phyloP scores from a whole-genome alignment of 2,113 vertebrate genomes.

The Speoplatyrhinus poulsoni region DNA sequence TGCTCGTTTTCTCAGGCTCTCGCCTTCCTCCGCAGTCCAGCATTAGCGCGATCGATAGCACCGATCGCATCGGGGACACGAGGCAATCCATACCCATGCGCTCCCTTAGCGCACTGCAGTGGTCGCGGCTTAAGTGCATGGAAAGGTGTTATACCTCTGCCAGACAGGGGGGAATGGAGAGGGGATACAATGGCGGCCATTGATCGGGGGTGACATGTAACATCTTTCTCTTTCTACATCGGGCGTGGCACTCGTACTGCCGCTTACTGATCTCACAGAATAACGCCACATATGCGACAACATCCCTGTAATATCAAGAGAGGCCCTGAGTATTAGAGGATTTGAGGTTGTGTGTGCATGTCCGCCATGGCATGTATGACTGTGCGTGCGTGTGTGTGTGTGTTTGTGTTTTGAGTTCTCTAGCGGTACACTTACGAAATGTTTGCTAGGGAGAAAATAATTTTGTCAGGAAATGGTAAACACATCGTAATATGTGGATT shows the following conservation, averaged over 20 bases:
- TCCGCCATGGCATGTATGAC: neutral
- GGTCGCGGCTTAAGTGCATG: conserved; percentile 80
- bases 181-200: conserved; percentile 74
- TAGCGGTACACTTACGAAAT: conserved; percentile 32
- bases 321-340: conserved; percentile 23
- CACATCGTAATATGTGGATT: conserved; percentile 64
- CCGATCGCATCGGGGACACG: conserved; percentile 81
- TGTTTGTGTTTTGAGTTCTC: conserved; percentile 20
- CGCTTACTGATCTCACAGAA: conserved; percentile 29
- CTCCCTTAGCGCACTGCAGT: conserved; percentile 81
- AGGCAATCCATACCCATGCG: conserved; percentile 79
- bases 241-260: conserved; percentile 65
- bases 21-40: conserved; percentile 80
- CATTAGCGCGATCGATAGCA: conserved; percentile 82
- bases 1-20: conserved; percentile 67
- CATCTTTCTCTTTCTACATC: conserved; percentile 69
- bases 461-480: conserved; percentile 48
- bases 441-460: conserved; percentile 30
- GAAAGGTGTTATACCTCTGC: conserved; percentile 80
- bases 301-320: neutral
- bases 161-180: conserved; percentile 50
- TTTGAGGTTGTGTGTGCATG: conserved; percentile 2
- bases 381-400: neutral
- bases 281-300: conserved; percentile 6
- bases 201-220: conserved; percentile 78